These are phyloP conservation scores for Sardina pilchardus DNA, from an alignment of 2,113 vertebrate genomes.

Conservation along the genomic window DNA sequence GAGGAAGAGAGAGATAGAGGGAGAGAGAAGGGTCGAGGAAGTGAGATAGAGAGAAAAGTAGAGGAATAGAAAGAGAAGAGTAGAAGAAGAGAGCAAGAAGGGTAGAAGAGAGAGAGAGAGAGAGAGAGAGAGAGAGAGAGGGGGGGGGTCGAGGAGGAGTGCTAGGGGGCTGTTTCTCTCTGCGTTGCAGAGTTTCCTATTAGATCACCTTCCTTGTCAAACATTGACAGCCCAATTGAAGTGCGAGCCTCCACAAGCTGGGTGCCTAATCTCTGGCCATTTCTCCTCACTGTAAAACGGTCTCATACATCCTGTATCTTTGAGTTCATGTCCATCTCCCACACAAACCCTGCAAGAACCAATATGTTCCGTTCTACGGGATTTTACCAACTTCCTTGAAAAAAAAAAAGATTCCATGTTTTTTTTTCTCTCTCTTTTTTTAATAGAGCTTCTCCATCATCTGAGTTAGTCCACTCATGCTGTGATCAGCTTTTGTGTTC, in stretches of 20 bases:
- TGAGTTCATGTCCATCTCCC: not conserved
- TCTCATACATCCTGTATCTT: not conserved
- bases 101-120: not conserved
- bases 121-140: not conserved
- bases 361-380: not conserved
- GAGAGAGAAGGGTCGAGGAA: not conserved
- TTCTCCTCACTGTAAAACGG: too few species aligned
- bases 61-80: not conserved
- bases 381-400: not conserved
- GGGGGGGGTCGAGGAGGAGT: not conserved
- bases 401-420: not conserved
- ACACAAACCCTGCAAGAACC: not conserved
- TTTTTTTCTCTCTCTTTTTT: not conserved
- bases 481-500: not conserved
- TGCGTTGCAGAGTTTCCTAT: not conserved
- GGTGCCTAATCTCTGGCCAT: not conserved
- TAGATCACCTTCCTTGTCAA: not conserved
- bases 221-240: not conserved
- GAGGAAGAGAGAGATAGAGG: not conserved
- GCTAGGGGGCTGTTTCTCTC: not conserved
- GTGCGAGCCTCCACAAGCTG: not conserved
- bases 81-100: not conserved
- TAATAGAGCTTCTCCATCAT: slow-evolving; percentile 2
- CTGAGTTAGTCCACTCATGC: not conserved
- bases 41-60: not conserved